These are phyloP conservation scores for Aricia artaxerxes DNA, from an alignment of 2,888 invertebrate species.

Conservation along the genomic window DNA sequence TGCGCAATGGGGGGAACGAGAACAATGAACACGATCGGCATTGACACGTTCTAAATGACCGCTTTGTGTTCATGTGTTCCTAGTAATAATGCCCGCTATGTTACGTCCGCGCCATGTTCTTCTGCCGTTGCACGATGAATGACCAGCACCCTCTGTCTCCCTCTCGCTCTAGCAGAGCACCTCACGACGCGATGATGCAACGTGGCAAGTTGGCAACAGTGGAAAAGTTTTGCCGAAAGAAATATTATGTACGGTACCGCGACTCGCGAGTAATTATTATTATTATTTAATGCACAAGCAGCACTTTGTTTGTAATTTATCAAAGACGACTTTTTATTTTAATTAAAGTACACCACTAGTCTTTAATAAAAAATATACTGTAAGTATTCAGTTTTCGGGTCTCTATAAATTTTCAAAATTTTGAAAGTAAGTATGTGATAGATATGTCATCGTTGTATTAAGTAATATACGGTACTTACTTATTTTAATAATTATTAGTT, in stretches of 20 bases:
- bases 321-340: no score
- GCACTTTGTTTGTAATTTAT: no score
- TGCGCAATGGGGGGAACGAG: conserved; percentile 36
- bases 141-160: conserved; percentile 18
- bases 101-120: conserved; percentile 74
- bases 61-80: conserved; percentile 51
- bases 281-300: neutral
- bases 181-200: neutral
- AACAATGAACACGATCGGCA: conserved; percentile 32
- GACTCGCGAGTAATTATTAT: neutral
- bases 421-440: no score
- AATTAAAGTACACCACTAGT: no score
- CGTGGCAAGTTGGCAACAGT: conserved; percentile 4
- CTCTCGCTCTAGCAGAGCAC: conserved; percentile 17
- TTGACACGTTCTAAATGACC: conserved; percentile 39
- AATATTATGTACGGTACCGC: no score
- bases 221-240: conserved; percentile 12
- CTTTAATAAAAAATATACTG: no score
- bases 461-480: no score
- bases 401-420: no score
- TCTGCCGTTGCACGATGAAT: conserved; percentile 35
- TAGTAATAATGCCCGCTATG: conserved; percentile 70
- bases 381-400: no score
- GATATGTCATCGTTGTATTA: no score
- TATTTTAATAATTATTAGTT: no score